Conservation (phyloP, 2,888 invertebrate species). For the Drosophila antonietae region DNA sequence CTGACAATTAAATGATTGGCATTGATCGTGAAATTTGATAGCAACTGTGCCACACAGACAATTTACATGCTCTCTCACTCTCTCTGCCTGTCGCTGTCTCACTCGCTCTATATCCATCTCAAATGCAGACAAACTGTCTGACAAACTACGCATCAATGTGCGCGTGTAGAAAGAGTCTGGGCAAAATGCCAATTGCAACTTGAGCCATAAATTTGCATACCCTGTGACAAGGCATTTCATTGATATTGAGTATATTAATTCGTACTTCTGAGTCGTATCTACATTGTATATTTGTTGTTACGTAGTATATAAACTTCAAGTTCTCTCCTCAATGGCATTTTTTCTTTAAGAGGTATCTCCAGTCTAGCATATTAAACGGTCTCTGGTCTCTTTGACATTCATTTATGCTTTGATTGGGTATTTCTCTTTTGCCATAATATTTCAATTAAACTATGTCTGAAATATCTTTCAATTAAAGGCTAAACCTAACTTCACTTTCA, state of each 20-base stretch:
- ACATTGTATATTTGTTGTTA: background rate
- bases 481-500: background rate
- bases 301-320: background rate
- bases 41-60: slow-evolving; percentile 62
- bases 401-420: background rate
- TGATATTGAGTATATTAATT: background rate
- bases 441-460: background rate
- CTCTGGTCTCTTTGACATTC: background rate
- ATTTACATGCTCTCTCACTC: slow-evolving; percentile 25
- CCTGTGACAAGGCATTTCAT: background rate
- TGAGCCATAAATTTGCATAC: slow-evolving; percentile 26
- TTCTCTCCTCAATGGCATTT: background rate
- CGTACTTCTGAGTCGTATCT: too few relatives aligned
- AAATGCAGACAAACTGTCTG: slow-evolving; percentile 60
- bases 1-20: slow-evolving; percentile 77
- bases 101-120: background rate
- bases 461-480: background rate
- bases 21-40: slow-evolving; percentile 77
- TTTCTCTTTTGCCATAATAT: background rate
- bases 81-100: too few relatives aligned
- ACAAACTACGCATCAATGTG: slow-evolving; percentile 19
- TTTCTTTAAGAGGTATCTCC: background rate
- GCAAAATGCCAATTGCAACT: slow-evolving; percentile 66
- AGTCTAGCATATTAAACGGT: background rate
- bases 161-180: slow-evolving; percentile 36